Evolutionary conservation across 2,888 invertebrate genomes (phyloP).

Genomic region (Dione vanillae): DNA sequence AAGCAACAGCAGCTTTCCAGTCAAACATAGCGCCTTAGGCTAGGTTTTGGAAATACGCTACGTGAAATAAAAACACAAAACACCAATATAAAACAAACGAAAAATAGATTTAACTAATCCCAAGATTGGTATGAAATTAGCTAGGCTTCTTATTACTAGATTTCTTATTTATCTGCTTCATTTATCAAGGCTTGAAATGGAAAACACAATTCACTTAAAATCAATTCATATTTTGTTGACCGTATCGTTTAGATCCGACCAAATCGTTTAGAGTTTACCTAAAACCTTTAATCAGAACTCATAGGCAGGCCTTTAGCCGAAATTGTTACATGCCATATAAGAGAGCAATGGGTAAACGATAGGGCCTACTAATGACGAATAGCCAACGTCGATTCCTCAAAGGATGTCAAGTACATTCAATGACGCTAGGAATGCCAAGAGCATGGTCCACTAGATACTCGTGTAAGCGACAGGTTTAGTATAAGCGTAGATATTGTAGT

Average conservation of each 20-base stretch:
- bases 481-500: neutral
- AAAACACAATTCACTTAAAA: too few species aligned
- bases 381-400: conserved; percentile 10
- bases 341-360: neutral
- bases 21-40: neutral
- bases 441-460: conserved; percentile 9
- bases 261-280: too few species aligned
- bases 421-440: conserved; percentile 6
- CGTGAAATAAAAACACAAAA: neutral
- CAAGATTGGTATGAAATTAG: neutral
- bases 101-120: neutral
- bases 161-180: too few species aligned
- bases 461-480: conserved; percentile 8
- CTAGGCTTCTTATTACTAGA: too few species aligned
- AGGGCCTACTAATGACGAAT: neutral
- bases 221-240: too few species aligned
- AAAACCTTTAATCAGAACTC: too few species aligned
- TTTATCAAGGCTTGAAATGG: too few species aligned
- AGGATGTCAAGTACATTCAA: neutral
- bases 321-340: neutral
- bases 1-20: neutral
- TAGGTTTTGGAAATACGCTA: conserved; percentile 4
- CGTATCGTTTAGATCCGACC: too few species aligned
- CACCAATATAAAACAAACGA: neutral
- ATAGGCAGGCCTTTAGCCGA: too few species aligned